Base-by-base conservation (phyloP, 2,113 vertebrate genomes). In the Danio rerio region DNA sequence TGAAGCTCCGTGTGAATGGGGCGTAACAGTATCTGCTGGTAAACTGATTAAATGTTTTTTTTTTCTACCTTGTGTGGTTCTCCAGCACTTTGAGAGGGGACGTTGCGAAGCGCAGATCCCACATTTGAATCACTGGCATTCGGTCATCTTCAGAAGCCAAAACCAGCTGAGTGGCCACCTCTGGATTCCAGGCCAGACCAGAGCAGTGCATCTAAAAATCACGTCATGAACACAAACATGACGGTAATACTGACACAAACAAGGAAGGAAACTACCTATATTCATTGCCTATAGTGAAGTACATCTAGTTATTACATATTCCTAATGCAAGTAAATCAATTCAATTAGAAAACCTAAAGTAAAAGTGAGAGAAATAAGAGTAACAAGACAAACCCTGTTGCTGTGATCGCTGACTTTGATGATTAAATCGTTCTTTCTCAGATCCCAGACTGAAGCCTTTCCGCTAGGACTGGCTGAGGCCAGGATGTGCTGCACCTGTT, bases 381-480 rank as follows among this genome's bases (percentile, higher is more conserved):
- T 7, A 7, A 43, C n/a, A 16, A 7, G 31, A 86, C 92, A 7
- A 88, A 99, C 98, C 90, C 96, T 91, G 91, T 97, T 99, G 88
- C 95, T 99, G 89, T 99, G 98, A 90, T 99, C 97, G 52, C 97
- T 99, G 89, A 99, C 98, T 98, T 99, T 99, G 88, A 99, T 96
- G 82, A 99, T 99, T 42, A 97, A 96, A 66, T 99, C 98, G 0
- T 98, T 99, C 90, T 99, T 99, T 58, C 97, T 91, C 61, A 99
- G 97, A 77, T 99, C 98, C 97, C 97, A 99, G 6, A 99, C 96
- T 0, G 96, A 96, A 0, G 97, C 93, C 4, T 96, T 91, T 70
- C 98, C 97, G 0, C 97, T 96, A 0, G 98, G 97, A 87, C 95
- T 96, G 65, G 96, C 95, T 0, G 98, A 95, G 66, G 94, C 94